Evolutionary conservation across 2,888 invertebrate species (phyloP), one percentile per base, ranked within the genome.

Genomic region (Spilarctia lutea): DNA sequence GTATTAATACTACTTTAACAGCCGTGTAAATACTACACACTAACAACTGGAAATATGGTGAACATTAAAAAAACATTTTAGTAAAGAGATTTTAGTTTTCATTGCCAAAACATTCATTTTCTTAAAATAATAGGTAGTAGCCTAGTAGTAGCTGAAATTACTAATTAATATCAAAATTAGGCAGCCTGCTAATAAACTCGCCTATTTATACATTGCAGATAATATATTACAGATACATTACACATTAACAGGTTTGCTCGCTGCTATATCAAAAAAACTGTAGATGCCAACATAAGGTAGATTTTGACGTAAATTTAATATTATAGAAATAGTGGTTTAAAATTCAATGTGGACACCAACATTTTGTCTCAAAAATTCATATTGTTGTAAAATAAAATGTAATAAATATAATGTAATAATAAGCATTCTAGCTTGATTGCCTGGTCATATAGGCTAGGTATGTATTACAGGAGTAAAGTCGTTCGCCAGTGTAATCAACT

Each of bases 1-100:
- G 84, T 68, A 72, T 75, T 63, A 42, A 45, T 63, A 63, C 63
- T 60, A 13, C 52, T 24, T 11, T 0, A 30, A 63, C 18, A 63
- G 30, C 63, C 30, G 63, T 30, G 30, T 63, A 18, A 63, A 63
- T 63, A 63, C 18, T 63, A 8, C 30, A 30, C 30, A 63, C 30
- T 63, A 63, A 27, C 27, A 6, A 63, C 16, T 63, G 30, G 6
- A 2, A 18, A 63, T 27, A 10, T 27, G 27, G 27, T 27, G n/a
- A 27, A 11, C n/a, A 60, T 27, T 11, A 27, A n/a, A 4, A 60
- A 24, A 56, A n/a, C 11, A 24, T 56, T 10, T n/a, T n/a, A n/a
- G n/a, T 4, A 3, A 60, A 4, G n/a, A 27, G 13, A 27, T 13
- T 60, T 3, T 13, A 3, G 4, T 27, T 10, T n/a, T 7, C n/a